These are phyloP conservation scores for Diachrysia chrysitis DNA, from an alignment of 2,888 invertebrate genomes.

Conservation along the genomic window DNA sequence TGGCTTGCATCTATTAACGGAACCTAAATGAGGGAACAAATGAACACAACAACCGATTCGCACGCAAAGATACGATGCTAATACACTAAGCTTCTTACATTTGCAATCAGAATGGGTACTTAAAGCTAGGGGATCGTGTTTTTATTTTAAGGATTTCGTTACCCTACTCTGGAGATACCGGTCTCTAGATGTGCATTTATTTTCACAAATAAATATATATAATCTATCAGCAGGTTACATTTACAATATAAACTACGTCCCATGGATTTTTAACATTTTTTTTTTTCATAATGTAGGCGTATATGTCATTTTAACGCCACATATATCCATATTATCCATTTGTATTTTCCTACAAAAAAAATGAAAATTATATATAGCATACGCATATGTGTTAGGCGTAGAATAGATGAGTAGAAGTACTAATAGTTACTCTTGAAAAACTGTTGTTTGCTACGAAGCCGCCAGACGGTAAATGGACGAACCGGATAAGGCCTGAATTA, in stretches of 20 bases:
- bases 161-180: neutral
- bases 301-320: too few relatives aligned
- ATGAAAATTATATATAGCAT: too few relatives aligned
- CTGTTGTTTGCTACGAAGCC: slow-evolving; percentile 36
- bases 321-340: too few relatives aligned
- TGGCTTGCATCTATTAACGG: slow-evolving; percentile 29
- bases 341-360: neutral
- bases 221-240: too few relatives aligned
- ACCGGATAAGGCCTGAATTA: slow-evolving; percentile 54
- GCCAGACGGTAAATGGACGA: slow-evolving; percentile 45
- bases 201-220: too few relatives aligned
- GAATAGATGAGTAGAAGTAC: slow-evolving; percentile 11
- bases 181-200: too few relatives aligned
- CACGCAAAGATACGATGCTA: slow-evolving; percentile 21
- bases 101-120: slow-evolving; percentile 32
- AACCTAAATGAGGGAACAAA: slow-evolving; percentile 28
- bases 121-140: slow-evolving; percentile 1
- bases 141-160: neutral
- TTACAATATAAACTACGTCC: too few relatives aligned
- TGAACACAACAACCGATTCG: slow-evolving; percentile 30
- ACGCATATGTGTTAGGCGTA: neutral
- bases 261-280: too few relatives aligned
- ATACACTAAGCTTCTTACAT: slow-evolving; percentile 16
- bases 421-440: slow-evolving; percentile 45
- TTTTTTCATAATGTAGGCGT: too few relatives aligned